Evolutionary conservation across 2,888 invertebrate species (phyloP), one percentile per base, ranked within the genome.

Genomic region (Drosophila falleni): DNA sequence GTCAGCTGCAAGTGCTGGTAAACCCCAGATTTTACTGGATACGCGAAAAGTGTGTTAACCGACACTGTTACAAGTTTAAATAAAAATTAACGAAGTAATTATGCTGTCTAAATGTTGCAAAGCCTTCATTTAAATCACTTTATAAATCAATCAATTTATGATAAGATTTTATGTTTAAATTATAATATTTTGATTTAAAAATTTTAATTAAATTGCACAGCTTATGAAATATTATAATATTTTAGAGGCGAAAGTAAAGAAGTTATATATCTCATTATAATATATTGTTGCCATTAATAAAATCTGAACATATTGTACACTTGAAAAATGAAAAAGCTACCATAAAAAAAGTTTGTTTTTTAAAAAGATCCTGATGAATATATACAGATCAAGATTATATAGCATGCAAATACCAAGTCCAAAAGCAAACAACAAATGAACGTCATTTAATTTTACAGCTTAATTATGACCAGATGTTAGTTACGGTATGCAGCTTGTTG

Each of bases 401-500:
- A 67, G 67, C 80, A 77, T 61, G 62, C 63, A 71, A 51, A 54
- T 65, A 55, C 35, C 23, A 77, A 72, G n/a, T 26, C 15, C n/a
- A 37, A 56, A 64, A 61, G 15, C 23, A 72, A 62, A 62, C 46
- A 47, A 55, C 29, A 53, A 16, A 1, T 16, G 26, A 54, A 37
- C 23, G 19, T 59, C 63, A 39, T 41, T 41, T 16, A 23, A 31
- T 29, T 56, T 69, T 42, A 63, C 55, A 49, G 15, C 37, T 63
- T 35, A 41, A 66, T 74, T 15, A 71, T 37, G 47, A 37, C 33
- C 16, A 39, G 50, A 16, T 41, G 60, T 42, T 23, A 50, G 26
- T 44, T 23, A 13, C 31, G 42, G 44, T 53, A 31, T 35, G 50
- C 35, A 42, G 41, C 13, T 41, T 13, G 23, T 53, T 47, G 8